Evolutionary conservation across 30 jellyfish, hydroid and myxozoan genomes (phyloP).

Genomic region (Turritopsis dohrnii): DNA sequence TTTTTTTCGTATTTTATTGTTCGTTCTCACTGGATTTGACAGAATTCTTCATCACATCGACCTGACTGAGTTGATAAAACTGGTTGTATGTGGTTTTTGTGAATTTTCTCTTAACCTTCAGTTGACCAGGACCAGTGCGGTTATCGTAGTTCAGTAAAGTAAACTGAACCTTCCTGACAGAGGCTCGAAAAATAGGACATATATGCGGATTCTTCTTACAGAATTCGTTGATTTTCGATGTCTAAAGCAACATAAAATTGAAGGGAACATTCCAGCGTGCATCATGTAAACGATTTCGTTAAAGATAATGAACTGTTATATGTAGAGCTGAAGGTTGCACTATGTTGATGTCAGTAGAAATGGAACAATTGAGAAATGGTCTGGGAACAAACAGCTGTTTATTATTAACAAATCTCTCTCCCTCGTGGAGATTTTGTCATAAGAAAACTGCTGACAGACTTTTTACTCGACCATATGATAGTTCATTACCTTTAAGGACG

Average conservation of each 20-base stretch:
- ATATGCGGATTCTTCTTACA: not conserved
- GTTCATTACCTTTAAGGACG: no score
- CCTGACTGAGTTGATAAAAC: not conserved
- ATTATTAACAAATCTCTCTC: no score
- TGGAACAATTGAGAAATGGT: no score
- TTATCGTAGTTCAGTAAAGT: not conserved
- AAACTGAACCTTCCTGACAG: not conserved
- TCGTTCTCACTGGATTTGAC: not conserved
- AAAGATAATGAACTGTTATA: no score
- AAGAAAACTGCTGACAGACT: no score
- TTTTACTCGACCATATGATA: no score
- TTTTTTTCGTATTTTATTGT: not conserved
- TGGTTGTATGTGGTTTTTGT: not conserved
- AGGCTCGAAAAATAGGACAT: not conserved
- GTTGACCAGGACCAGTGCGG: not conserved
- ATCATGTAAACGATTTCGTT: no score
- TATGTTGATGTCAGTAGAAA: no score
- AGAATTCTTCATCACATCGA: not conserved
- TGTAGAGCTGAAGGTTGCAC: no score
- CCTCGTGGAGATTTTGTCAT: no score
- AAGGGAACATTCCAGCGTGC: not conserved
- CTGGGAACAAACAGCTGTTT: no score
- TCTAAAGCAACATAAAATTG: not conserved
- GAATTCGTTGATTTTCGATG: not conserved
- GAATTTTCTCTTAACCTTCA: not conserved